A percentile compares a stretch with the other conserved stretches of the same genome.
These are phyloP conservation scores for Amphipyra berbera DNA, from an alignment of 2,888 invertebrate species.

Conservation along the genomic window DNA sequence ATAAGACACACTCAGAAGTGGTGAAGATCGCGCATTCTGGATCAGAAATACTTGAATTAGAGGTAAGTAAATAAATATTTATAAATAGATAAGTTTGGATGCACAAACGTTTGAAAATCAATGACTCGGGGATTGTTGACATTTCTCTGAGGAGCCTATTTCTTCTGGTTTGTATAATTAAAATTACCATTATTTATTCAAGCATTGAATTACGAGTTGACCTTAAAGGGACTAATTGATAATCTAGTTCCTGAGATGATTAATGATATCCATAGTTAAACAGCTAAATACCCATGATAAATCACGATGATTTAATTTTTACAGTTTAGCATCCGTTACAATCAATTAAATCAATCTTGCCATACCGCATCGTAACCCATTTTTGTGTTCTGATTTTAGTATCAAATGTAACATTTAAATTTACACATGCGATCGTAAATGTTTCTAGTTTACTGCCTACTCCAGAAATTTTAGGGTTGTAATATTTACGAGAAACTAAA, in stretches of 20 bases:
- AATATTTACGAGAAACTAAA: too few species aligned
- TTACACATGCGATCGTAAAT: constrained; percentile 13
- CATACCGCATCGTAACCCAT: constrained; percentile 29
- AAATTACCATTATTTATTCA: too few species aligned
- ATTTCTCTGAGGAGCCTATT: too few species aligned
- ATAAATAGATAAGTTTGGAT: neutral
- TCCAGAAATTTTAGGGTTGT: constrained; percentile 3
- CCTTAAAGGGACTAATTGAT: too few species aligned
- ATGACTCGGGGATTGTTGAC: too few species aligned
- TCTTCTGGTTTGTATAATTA: too few species aligned
- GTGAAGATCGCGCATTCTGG: constrained; percentile 97
- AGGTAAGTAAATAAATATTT: constrained; percentile 82
- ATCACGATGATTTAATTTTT: too few species aligned
- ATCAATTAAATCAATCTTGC: constrained; percentile 24
- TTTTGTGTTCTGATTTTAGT: constrained; percentile 34
- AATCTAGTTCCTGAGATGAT: too few species aligned
- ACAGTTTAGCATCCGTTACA: constrained; percentile 12
- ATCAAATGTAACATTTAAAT: constrained; percentile 6
- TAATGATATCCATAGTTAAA: too few species aligned
- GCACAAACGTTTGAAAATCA: too few species aligned
- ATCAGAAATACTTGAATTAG: constrained; percentile 95
- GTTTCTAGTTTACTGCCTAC: constrained; percentile 18
- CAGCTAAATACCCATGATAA: too few species aligned
- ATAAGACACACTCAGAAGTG: constrained; percentile 97
- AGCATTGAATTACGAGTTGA: too few species aligned